Conservation (phyloP, 2,113 vertebrate species). For the Guaruba guarouba region DNA sequence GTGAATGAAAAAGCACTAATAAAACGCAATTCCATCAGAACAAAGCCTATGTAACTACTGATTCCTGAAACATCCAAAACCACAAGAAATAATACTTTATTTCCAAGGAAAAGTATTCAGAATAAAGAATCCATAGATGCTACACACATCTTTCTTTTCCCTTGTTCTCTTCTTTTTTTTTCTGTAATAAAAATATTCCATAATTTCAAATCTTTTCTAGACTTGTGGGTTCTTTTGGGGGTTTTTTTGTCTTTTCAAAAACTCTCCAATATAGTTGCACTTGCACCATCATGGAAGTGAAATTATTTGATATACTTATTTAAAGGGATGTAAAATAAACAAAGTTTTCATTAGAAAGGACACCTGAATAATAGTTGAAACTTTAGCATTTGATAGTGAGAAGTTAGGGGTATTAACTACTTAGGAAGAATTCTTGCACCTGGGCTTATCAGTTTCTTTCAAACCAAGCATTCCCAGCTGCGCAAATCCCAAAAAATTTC, state of each 20-base stretch:
- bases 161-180: not conserved
- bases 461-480: not conserved
- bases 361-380: not conserved
- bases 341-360: not conserved
- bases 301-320: not conserved
- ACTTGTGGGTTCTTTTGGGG: fast-evolving
- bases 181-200: not conserved
- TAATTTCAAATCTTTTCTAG: not conserved
- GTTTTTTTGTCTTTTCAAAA: not conserved
- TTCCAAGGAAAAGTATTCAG: not conserved
- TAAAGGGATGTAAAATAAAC: not conserved
- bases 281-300: not conserved
- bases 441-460: not conserved
- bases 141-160: not conserved
- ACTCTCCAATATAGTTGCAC: not conserved
- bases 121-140: not conserved
- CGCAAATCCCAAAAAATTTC: not conserved
- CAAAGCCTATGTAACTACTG: not conserved
- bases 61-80: not conserved
- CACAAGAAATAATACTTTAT: not conserved
- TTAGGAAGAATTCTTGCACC: not conserved
- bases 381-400: not conserved
- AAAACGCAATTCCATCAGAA: not conserved
- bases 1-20: not conserved
- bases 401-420: not conserved